phyloP scores from a whole-genome alignment of 2,888 invertebrate species.

The Cataglyphis cursor region DNA sequence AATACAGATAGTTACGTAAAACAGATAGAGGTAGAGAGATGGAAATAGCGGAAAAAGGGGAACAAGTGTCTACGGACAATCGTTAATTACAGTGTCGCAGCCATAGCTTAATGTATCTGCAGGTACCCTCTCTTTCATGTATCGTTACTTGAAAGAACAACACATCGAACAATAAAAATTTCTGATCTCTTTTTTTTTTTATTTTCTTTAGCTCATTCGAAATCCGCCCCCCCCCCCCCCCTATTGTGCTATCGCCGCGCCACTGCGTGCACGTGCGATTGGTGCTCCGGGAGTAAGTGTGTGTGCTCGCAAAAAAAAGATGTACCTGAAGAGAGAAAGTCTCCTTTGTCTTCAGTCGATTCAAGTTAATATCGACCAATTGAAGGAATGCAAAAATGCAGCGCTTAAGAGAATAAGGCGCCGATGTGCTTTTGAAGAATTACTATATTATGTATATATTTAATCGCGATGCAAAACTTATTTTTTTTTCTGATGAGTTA shows the following conservation, averaged over 20 bases:
- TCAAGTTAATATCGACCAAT: slow-evolving; percentile 74
- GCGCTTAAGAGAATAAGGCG: slow-evolving; percentile 13
- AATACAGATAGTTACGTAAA: slow-evolving; percentile 42
- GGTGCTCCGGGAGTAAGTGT: slow-evolving; percentile 65
- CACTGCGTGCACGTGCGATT: slow-evolving; percentile 83
- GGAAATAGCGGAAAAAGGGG: slow-evolving; percentile 62
- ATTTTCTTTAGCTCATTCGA: slow-evolving; percentile 18
- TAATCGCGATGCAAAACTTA: slow-evolving; percentile 14
- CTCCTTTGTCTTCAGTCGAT: slow-evolving; percentile 64
- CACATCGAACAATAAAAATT: slow-evolving; percentile 40
- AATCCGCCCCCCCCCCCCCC: slow-evolving; percentile 72
- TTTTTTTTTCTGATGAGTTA: background rate
- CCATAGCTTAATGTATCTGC: slow-evolving; percentile 84
- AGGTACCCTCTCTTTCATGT: slow-evolving; percentile 82
- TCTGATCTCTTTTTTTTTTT: slow-evolving; percentile 15
- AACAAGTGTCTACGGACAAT: slow-evolving; percentile 73
- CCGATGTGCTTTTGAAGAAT: background rate
- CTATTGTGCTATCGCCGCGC: slow-evolving; percentile 84
- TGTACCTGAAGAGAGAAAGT: slow-evolving; percentile 59
- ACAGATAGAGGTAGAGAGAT: slow-evolving; percentile 39
- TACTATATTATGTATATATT: background rate
- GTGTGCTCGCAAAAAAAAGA: slow-evolving; percentile 57
- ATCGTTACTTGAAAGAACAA: slow-evolving; percentile 40
- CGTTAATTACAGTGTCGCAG: slow-evolving; percentile 83
- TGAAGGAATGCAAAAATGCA: slow-evolving; percentile 49